A percentile compares a stretch with the other conserved stretches of the same genome.
These are phyloP conservation scores for Diorhabda carinulata DNA, from an alignment of 1,140 invertebrate genomes.

Conservation along the genomic window DNA sequence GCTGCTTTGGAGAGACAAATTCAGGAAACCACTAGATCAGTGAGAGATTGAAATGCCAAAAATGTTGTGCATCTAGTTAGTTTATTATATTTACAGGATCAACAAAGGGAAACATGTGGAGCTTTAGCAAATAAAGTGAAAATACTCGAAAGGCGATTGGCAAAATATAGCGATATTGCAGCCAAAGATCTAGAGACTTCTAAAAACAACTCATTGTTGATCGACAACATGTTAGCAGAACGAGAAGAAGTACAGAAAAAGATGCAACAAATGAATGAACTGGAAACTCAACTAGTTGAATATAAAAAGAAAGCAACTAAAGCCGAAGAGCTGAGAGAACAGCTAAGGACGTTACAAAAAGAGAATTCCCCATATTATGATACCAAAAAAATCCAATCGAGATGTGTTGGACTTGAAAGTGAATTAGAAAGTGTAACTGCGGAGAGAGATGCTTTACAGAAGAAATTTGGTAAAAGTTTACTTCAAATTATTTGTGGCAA, in stretches of 20 bases:
- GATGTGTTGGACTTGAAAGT: conserved; percentile 21
- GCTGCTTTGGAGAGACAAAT: conserved; percentile 26
- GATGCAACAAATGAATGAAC: conserved; percentile 26
- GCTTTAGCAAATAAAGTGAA: conserved; percentile 19
- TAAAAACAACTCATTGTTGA: conserved; percentile 26
- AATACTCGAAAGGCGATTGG: conserved; percentile 15
- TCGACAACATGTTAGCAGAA: conserved; percentile 28
- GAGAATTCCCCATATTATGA: conserved; percentile 23
- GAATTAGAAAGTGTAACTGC: conserved; percentile 26
- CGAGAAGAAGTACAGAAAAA: conserved; percentile 27
- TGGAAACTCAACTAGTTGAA: conserved; percentile 31
- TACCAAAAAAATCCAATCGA: conserved; percentile 27
- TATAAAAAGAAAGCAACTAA: conserved; percentile 33
- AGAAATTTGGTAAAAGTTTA: not conserved
- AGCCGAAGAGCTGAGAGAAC: conserved; percentile 34
- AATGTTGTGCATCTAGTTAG: not conserved
- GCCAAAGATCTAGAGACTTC: conserved; percentile 24
- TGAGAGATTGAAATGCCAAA: conserved; percentile 24
- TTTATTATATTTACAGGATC: too few species aligned
- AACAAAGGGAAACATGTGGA: not conserved
- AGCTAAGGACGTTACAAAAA: conserved; percentile 23
- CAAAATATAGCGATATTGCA: conserved; percentile 21
- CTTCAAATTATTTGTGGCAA: too few species aligned
- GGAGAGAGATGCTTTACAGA: conserved; percentile 21
- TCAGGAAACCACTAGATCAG: conserved; percentile 27